Conservation (phyloP, 2,888 invertebrate genomes). For the Suillia variegata region DNA sequence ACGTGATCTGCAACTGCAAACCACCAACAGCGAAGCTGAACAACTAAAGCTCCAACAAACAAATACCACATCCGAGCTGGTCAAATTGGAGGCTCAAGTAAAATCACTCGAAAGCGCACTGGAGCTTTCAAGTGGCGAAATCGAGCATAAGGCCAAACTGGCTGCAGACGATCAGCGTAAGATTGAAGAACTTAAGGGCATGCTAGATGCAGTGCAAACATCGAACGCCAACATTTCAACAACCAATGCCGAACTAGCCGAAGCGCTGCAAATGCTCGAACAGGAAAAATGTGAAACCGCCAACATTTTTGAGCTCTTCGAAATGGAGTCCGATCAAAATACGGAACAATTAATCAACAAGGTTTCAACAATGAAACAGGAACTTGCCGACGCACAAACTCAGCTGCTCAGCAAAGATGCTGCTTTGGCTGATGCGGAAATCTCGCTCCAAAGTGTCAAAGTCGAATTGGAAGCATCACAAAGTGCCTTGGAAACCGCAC, state of each 20-base stretch:
- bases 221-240: constrained; percentile 49
- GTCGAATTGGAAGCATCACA: constrained; percentile 24
- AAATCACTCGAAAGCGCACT: constrained; percentile 40
- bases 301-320: constrained; percentile 52
- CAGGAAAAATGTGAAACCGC: constrained; percentile 51
- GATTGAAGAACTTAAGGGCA: constrained; percentile 44
- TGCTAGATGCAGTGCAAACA: constrained; percentile 45
- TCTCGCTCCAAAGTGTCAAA: constrained; percentile 8
- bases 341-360: constrained; percentile 42
- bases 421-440: constrained; percentile 22
- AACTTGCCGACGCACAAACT: constrained; percentile 37
- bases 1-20: constrained; percentile 24
- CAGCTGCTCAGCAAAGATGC: constrained; percentile 31
- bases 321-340: constrained; percentile 53
- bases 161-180: constrained; percentile 44
- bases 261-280: constrained; percentile 42
- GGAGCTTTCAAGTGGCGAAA: constrained; percentile 40
- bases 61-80: constrained; percentile 30
- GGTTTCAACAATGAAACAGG: constrained; percentile 41
- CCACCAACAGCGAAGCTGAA: constrained; percentile 27
- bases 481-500: constrained; percentile 22
- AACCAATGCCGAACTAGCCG: constrained; percentile 47
- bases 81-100: constrained; percentile 30
- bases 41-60: constrained; percentile 36
- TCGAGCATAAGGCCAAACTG: constrained; percentile 43